Base-by-base conservation (phyloP, 2,888 invertebrate species). In the Aleiodes testaceus region DNA sequence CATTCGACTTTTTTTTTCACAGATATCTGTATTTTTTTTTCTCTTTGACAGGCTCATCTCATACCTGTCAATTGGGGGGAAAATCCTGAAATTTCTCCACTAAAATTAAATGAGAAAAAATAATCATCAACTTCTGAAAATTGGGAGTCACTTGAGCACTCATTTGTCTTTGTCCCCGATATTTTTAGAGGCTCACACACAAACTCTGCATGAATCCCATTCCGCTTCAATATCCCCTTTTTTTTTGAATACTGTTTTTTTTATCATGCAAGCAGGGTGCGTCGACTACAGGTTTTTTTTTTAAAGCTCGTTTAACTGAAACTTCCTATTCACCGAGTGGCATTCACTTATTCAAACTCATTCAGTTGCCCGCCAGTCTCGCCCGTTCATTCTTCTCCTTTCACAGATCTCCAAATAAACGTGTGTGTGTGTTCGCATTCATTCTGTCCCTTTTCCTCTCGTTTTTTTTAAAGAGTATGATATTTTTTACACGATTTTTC, bases 291-390 rank as follows among this genome's bases (percentile, higher is more conserved):
- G 36, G 16, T 59, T 64, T 52, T 50, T 70, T 66, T 68, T 69
- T 59, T 49, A 64, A 77, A 79, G 75, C 75, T 78, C 76, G 77
- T 79, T 81, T 77, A 77, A 79, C 78, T 73, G 77, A 77, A 78
- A 76, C 75, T 76, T 70, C 74, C 72, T 73, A 71, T 74, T 73
- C 66, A 66, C 64, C 20, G 72, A 75, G 74, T 66, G 67, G 75
- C 76, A 78, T 77, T 77, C 74, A 73, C 72, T 75, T 74, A 77
- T 75, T 75, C 75, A 77, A 55, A 71, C 73, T 72, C 73, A 77
- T 76, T 74, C 73, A 75, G 72, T 72, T 18, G 52, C 45, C 47
- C 36, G 26, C 42, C 36, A 65, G 50, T 50, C 30, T 52, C 53
- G 42, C 5, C 5, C 36, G 14, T 52, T 20, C 22, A n/a, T 20